Evolutionary conservation across 2,888 invertebrate species (phyloP).

Genomic region (Ditula angustiorana): DNA sequence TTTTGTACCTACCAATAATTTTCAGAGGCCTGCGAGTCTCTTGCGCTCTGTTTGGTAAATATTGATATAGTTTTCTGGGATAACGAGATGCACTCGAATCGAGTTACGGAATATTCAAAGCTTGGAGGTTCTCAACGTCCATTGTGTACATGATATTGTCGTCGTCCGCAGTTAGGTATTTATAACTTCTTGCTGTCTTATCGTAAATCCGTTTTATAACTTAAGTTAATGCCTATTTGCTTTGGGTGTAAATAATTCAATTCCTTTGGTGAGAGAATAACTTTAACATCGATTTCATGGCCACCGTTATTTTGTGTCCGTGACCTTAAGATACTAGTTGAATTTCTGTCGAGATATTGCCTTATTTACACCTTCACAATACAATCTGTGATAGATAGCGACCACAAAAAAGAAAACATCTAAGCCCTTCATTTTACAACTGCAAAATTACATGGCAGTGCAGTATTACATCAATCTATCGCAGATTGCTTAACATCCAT

Average conservation of each 20-base stretch:
- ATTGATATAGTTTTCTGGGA: slow-evolving; percentile 56
- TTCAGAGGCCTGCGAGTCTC: slow-evolving; percentile 46
- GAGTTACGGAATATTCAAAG: slow-evolving; percentile 34
- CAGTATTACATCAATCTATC: slow-evolving; percentile 53
- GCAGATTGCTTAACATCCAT: slow-evolving; percentile 61
- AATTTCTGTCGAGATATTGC: slow-evolving; percentile 44
- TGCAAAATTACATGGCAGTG: slow-evolving; percentile 43
- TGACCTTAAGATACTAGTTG: slow-evolving; percentile 28
- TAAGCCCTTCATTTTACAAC: slow-evolving; percentile 42
- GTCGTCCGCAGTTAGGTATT: slow-evolving; percentile 8
- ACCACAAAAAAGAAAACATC: not conserved
- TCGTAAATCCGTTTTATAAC: slow-evolving; percentile 22
- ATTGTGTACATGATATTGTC: slow-evolving; percentile 23
- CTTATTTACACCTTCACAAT: slow-evolving; percentile 51
- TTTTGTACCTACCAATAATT: slow-evolving; percentile 17
- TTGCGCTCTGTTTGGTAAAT: slow-evolving; percentile 61
- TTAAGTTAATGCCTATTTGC: slow-evolving; percentile 29
- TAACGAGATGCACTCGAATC: slow-evolving; percentile 66
- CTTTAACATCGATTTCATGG: not conserved
- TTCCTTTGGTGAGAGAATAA: not conserved
- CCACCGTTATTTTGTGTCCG: not conserved
- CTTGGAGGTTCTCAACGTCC: slow-evolving; percentile 13
- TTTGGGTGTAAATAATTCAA: slow-evolving; percentile 31
- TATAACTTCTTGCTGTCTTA: not conserved
- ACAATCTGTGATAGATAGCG: slow-evolving; percentile 60